A percentile compares a stretch with the other conserved stretches of the same genome.
phyloP scores from a whole-genome alignment of 2,888 invertebrate species.

The Acleris laterana region DNA sequence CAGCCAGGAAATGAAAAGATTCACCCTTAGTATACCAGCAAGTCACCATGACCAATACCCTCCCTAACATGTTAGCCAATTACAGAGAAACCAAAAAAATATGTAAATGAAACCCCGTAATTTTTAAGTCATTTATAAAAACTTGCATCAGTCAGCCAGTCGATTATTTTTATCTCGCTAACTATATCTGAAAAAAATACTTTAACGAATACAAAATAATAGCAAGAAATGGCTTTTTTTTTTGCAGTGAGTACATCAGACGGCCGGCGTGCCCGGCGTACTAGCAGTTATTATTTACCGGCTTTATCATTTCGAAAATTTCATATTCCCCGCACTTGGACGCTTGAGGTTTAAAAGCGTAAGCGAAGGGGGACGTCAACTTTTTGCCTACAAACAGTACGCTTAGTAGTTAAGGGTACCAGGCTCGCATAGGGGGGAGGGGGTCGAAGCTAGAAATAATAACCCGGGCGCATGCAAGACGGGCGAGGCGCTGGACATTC shows the following conservation, averaged over 20 bases:
- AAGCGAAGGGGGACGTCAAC: slow-evolving; percentile 67
- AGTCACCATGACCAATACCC: slow-evolving; percentile 8
- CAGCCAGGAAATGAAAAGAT: too few relatives aligned
- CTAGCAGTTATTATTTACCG: slow-evolving; percentile 84
- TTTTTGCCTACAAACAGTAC: slow-evolving; percentile 77
- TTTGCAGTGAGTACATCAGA: slow-evolving; percentile 53
- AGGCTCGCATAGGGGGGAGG: slow-evolving; percentile 64
- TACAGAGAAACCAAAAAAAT: slow-evolving; percentile 32
- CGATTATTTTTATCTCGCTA: too few relatives aligned
- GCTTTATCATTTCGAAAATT: slow-evolving; percentile 85
- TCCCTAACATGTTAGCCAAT: slow-evolving; percentile 28
- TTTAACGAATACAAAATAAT: neutral
- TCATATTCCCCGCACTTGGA: slow-evolving; percentile 84
- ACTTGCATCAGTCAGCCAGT: too few relatives aligned
- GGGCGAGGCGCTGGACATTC: slow-evolving; percentile 58
- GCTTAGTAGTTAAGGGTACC: slow-evolving; percentile 64
- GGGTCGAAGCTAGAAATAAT: slow-evolving; percentile 77
- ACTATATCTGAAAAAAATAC: neutral
- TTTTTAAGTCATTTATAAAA: neutral
- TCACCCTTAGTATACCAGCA: neutral
- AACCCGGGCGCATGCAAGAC: slow-evolving; percentile 74
- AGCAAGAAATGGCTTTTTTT: slow-evolving; percentile 27
- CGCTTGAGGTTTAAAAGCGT: slow-evolving; percentile 84
- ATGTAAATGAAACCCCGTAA: slow-evolving; percentile 31
- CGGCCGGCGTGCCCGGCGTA: slow-evolving; percentile 75